Conservation (phyloP, 2,888 invertebrate species). For the Drosophila borealis region DNA sequence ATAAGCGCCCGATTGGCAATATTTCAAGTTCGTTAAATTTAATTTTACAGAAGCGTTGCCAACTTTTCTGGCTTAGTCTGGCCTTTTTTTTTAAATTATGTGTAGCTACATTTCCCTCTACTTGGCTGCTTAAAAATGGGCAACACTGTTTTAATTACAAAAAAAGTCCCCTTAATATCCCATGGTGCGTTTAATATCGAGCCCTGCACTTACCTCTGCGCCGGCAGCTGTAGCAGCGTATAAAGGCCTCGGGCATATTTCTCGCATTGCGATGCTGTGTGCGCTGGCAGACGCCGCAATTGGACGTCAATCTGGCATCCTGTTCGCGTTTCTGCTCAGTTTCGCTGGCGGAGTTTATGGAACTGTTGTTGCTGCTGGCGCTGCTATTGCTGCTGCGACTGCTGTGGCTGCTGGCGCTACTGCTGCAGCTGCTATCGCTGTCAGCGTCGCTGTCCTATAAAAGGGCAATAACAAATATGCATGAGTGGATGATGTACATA, state of each 20-base stretch:
- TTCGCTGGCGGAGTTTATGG: slow-evolving; percentile 63
- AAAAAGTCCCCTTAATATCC: no score
- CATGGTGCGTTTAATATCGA: no score
- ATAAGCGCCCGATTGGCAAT: no score
- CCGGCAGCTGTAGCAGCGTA: slow-evolving; percentile 87
- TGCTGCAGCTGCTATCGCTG: slow-evolving; percentile 54
- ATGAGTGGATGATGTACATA: neutral
- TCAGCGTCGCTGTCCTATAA: slow-evolving; percentile 67
- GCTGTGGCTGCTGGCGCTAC: slow-evolving; percentile 49
- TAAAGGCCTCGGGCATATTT: slow-evolving; percentile 87
- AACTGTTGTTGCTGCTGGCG: slow-evolving; percentile 36
- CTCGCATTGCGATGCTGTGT: slow-evolving; percentile 87
- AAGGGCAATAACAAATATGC: neutral
- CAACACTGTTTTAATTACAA: neutral
- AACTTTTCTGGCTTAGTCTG: no score
- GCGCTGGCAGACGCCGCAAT: slow-evolving; percentile 87
- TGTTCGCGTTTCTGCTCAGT: slow-evolving; percentile 61
- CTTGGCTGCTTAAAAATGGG: neutral
- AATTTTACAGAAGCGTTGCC: no score
- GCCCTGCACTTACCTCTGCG: slow-evolving; percentile 85
- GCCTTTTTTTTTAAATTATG: no score
- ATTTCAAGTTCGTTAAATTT: no score
- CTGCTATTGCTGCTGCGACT: slow-evolving; percentile 23
- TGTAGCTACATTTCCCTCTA: no score
- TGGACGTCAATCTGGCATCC: slow-evolving; percentile 55